phyloP scores from a whole-genome alignment of 2,113 vertebrate genomes.

The Nyctereutes procyonoides region DNA sequence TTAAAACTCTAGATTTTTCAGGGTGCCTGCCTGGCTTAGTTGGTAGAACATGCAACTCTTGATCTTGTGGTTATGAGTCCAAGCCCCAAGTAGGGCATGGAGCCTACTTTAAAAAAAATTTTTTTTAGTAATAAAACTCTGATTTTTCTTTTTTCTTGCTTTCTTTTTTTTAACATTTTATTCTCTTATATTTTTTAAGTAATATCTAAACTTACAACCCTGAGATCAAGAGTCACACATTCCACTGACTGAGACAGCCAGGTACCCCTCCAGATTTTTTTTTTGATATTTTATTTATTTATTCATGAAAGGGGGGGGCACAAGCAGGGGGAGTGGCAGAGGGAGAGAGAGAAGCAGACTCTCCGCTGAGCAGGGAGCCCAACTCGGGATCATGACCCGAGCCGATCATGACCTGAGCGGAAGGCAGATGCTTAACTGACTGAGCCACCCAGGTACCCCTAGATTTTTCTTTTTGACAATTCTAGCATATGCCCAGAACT shows the following conservation, averaged over 20 bases:
- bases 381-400: too few species aligned
- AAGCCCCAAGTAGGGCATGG: neutral
- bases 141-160: neutral
- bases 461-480: slow-evolving; percentile 26
- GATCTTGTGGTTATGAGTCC: neutral
- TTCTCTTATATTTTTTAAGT: neutral
- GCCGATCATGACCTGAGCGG: too few species aligned
- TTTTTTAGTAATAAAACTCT: neutral
- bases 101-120: neutral
- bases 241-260: neutral
- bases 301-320: too few species aligned
- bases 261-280: neutral
- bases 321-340: too few species aligned
- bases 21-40: neutral
- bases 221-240: neutral
- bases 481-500: neutral
- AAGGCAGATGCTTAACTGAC: neutral
- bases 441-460: neutral
- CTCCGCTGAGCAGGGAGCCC: too few species aligned
- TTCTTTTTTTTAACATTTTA: neutral
- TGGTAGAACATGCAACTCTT: neutral
- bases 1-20: neutral
- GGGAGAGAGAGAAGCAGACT: too few species aligned
- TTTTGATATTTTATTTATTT: neutral
- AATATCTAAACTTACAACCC: neutral